phyloP scores from a whole-genome alignment of 2,797 vertebrate species.

The Squalus acanthias region DNA sequence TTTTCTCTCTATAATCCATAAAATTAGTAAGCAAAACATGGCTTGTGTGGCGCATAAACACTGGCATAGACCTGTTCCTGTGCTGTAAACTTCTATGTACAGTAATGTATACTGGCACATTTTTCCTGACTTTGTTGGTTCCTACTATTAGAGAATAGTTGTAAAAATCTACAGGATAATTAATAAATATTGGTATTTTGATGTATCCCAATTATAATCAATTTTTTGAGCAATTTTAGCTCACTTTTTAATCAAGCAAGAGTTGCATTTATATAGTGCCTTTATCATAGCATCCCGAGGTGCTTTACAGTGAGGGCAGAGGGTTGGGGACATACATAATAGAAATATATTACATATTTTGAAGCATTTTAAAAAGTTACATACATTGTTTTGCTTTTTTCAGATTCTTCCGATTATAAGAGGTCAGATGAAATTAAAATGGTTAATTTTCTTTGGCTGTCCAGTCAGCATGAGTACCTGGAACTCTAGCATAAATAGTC shows the following conservation, averaged over 20 bases:
- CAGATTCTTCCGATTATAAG: no score
- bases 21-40: background rate
- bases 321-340: no score
- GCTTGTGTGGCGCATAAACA: background rate
- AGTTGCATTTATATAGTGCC: no score
- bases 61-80: background rate
- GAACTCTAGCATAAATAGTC: no score
- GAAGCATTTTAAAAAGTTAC: no score
- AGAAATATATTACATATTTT: no score
- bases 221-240: background rate
- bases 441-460: no score
- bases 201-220: background rate
- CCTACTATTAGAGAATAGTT: background rate
- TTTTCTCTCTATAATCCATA: background rate
- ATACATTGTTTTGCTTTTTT: no score
- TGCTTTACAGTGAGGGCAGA: no score
- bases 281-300: no score
- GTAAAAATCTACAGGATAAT: background rate
- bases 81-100: background rate
- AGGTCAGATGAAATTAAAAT: no score
- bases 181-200: background rate
- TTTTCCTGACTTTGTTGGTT: background rate
- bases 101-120: background rate
- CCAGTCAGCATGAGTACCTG: no score
- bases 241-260: background rate